Evolutionary conservation across 2,888 invertebrate species (phyloP), one percentile per base, ranked within the genome.

Genomic region (Pseudococcus jackbeardsleyi): DNA sequence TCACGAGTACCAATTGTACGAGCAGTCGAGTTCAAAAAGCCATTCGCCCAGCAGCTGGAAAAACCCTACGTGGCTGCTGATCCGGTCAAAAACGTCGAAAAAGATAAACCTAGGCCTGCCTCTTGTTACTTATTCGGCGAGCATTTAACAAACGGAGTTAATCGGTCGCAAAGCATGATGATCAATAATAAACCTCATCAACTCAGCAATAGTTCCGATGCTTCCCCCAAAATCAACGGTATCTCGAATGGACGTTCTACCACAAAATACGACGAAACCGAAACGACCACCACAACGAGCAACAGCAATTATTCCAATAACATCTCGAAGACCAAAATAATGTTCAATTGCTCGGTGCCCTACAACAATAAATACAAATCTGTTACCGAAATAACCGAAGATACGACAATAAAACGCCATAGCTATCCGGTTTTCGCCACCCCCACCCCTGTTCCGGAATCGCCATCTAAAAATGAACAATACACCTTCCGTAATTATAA

Each of bases 1-100:
- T 86, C 89, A 0, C 90, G 92, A 87, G 91, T 93, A 59, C 93
- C 93, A 42, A 91, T 93, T 19, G 93, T 93, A 9, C 90, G 92
- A 89, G 91, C 92, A 5, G 93, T 93, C 0, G 93, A 93, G 90
- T 90, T 93, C 26, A 93, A 93, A 90, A 93, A 93, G 90, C 91
- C 92, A 0, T 92, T 91, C 89, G 91, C 90, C 89, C 90, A 90
- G 88, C 86, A 72, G n/a, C 5, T 46, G 46, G 42, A 82, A 11
- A 46, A 86, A 64, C 39, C 48, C n/a, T 50, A 82, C 39, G 15
- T 11, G 84, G 19, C 22, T 0, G 0, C 48, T 15, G 48, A 26
- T 19, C 87, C 33, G n/a, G 50, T 19, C 22, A 72, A 46, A 72
- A 72, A 19, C n/a, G 68, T 46, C 15, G 46, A 82, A 0, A 82